A percentile compares a stretch with the other conserved stretches of the same genome.
phyloP scores from a whole-genome alignment of 2,888 invertebrate genomes.

The Barypeithes pellucidus region DNA sequence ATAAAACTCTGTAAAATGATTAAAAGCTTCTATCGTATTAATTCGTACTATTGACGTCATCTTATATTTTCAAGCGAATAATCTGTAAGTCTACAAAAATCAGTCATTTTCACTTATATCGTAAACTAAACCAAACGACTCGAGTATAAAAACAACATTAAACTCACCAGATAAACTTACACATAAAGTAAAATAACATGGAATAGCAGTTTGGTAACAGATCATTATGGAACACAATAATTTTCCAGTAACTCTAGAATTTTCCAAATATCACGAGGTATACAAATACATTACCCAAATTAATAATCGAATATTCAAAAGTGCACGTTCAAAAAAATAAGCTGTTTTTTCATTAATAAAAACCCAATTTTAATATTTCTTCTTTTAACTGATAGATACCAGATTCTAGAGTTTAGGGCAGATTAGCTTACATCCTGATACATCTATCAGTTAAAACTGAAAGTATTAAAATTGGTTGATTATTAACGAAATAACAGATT shows the following conservation, averaged over 20 bases:
- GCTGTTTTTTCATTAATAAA: too few species aligned
- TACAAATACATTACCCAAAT: too few species aligned
- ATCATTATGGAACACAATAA: background rate
- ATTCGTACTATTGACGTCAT: background rate
- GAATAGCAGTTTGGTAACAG: background rate
- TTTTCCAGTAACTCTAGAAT: background rate
- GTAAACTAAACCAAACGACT: slow-evolving; percentile 4
- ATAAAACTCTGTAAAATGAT: too few species aligned
- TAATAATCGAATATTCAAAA: too few species aligned
- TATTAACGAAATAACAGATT: too few species aligned
- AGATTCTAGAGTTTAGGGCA: too few species aligned
- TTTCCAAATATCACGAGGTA: background rate
- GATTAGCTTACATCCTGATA: too few species aligned
- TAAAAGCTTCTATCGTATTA: background rate
- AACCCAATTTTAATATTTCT: too few species aligned
- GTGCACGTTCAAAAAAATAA: too few species aligned
- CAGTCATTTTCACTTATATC: background rate
- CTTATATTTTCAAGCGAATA: background rate
- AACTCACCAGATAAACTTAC: background rate
- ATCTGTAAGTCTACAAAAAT: background rate
- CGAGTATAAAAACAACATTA: background rate
- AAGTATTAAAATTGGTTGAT: too few species aligned
- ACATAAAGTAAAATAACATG: background rate
- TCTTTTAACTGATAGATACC: too few species aligned
- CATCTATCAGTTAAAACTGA: too few species aligned